Base-by-base conservation (phyloP, 2,113 vertebrate genomes). In the Antennarius striatus region DNA sequence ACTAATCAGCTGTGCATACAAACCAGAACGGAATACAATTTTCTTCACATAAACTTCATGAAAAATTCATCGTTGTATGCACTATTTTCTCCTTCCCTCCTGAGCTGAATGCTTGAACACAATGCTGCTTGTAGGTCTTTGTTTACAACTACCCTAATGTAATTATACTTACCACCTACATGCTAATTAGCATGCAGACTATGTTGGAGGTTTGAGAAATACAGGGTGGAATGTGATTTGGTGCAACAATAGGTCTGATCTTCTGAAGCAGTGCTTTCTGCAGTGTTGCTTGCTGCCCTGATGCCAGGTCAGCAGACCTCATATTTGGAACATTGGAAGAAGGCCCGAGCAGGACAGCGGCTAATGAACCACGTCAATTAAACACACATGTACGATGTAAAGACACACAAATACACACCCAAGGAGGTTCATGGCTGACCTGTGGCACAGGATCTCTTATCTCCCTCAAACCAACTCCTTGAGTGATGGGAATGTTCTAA, bases 401-500 rank as follows among this genome's bases (percentile, higher is more conserved):
- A 63, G 12, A 65, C 40, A 65, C 69, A 68, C n/a, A 63, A 45
- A 80, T 13, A 51, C 42, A 56, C 72, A 71, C 68, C 6, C 50
- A 51, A 16, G 28, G 49, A 68, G 60, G 63, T 66, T 55, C 22
- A 7, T 48, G 50, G 60, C 63, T 54, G 51, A 66, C 75, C 59
- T 79, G 63, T 56, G 64, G 72, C 68, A 65, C 17, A 59, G 46
- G 32, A 60, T 66, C 63, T 69, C 84, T 90, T 90, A 90, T 90
- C 89, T 76, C 42, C 5, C n/a, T 72, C 56, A 79, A 77, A 80
- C 82, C 85, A 90, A 85, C 87, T 84, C 76, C 72, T 83, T 36
- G 10, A 82, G 78, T 86, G 82, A 86, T 88, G 86, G 85, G 75
- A 89, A 87, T 84, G 85, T 87, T 87, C 81, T 89, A 83, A 71